Base-by-base conservation (phyloP, 2,113 vertebrate species). In the Acanthochromis polyacanthus region DNA sequence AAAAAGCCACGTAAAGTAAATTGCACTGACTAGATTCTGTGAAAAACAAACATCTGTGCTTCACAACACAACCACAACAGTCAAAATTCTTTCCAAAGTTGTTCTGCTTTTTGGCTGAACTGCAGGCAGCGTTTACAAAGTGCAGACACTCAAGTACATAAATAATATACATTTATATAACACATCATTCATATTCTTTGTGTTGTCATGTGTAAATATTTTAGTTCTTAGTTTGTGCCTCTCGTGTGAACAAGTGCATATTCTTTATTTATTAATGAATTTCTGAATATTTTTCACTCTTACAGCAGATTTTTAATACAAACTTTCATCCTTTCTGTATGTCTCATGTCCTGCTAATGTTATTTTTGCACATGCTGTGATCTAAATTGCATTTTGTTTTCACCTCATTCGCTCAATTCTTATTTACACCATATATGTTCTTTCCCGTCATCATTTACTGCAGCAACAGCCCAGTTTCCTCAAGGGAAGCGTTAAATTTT, bases 401-500 rank as follows among this genome's bases (percentile, higher is more conserved):
- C 48, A 59, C 0, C 17, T 43, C 16, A 45, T 69, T 71, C 40
- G 14, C 17, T 65, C 52, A 56, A 0, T 78, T 81, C 36, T 60
- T 45, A 59, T 53, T 65, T n/a, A 59, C 46, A 28, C 0, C 1
- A 15, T 58, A 43, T 30, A 25, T 63, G 70, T 60, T 45, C 9
- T 22, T 52, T 43, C 46, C 53, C 55, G 64, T 48, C 25, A 48
- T 51, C n/a, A 71, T 75, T 75, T 61, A 32, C 72, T 63, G 28
- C 20, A 51, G 16, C 40, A 36, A 45, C 10, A 55, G 25, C 25
- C 10, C 51, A 36, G 9, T 43, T 86, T 69, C 22, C 15, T 70
- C 59, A 11, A 68, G 65, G 68, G 55, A 55, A 30, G 76, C 68
- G 75, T 77, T 63, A 80, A 11, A 22, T 57, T 52, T 83, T 61